A percentile compares a stretch with the other conserved stretches of the same genome.
These are phyloP conservation scores for Acrobeloides nanus DNA, from an alignment of 2,888 invertebrate genomes.

Conservation along the genomic window DNA sequence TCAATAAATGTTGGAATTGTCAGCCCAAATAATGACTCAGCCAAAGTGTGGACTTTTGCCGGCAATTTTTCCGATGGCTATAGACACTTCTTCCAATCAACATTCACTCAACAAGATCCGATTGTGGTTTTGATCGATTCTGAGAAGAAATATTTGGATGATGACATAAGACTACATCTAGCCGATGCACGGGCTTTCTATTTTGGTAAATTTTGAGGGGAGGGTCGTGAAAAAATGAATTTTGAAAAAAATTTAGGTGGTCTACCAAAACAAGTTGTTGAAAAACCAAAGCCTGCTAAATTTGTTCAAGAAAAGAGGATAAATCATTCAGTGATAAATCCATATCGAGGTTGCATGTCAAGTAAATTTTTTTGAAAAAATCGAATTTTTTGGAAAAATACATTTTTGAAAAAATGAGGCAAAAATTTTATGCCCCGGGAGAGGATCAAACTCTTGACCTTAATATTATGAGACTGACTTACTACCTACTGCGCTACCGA, in stretches of 20 bases:
- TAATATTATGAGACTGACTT: too few species aligned
- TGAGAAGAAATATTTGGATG: conserved; percentile 10
- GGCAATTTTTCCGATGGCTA: conserved; percentile 41
- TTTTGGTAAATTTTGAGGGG: conserved; percentile 20
- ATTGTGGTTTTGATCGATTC: conserved; percentile 28
- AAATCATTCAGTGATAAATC: too few species aligned
- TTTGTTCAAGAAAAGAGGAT: too few species aligned
- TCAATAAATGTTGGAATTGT: conserved; percentile 26
- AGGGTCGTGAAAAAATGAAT: conserved; percentile 7
- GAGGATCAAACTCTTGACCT: too few species aligned
- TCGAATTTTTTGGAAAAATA: background rate
- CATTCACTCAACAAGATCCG: conserved; percentile 21
- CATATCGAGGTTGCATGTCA: conserved; percentile 24
- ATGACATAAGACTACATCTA: conserved; percentile 9
- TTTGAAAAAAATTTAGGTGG: too few species aligned
- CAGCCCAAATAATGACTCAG: conserved; percentile 11
- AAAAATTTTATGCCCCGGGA: too few species aligned
- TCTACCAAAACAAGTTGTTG: too few species aligned
- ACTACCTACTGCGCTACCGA: too few species aligned
- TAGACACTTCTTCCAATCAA: conserved; percentile 37
- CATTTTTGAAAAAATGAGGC: too few species aligned
- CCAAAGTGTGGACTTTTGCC: conserved; percentile 26
- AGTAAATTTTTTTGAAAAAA: conserved; percentile 14
- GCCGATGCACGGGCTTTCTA: conserved; percentile 16
- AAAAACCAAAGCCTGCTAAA: too few species aligned